Base-by-base conservation (phyloP, 2,888 invertebrate genomes). In the Ashinkailepas kermadecensis region DNA sequence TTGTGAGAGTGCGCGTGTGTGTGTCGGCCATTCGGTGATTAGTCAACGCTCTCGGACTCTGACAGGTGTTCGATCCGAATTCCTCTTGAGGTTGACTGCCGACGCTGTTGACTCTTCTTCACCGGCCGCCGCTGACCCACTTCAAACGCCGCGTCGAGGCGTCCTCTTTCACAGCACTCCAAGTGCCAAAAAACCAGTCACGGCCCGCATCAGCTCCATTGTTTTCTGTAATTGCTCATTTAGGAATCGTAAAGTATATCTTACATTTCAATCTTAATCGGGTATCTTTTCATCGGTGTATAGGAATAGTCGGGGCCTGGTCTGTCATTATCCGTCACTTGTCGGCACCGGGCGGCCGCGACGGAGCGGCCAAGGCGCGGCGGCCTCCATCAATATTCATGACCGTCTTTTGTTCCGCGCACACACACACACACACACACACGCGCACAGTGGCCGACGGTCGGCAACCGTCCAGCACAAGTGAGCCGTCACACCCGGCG, bases 241-340 rank as follows among this genome's bases (percentile, higher is more conserved):
- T 70, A 54, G 54, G 70, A 39, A 70, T 70, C 70, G 70, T 70
- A 18, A 70, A 70, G 25, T 70, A 18, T 70, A 70, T 70, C 70
- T 70, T 54, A 39, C 25, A 25, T 70, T 70, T 70, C 70, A 70
- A 70, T 70, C 70, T 70, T 70, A 70, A 70, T 70, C 70, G 39
- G 70, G n/a, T 70, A 70, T 70, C 70, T 70, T 70, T 70, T 70
- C 70, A 70, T 70, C 70, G 70, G 39, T 18, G 39, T 54, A n/a
- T 18, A 70, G 70, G 39, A 13, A 18, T 54, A 18, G 70, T 13
- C 25, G 12, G 25, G 54, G 18, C 18, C 15, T 39, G 18, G 54
- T 54, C 70, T 54, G 70, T 70, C 70, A 70, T 70, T 70, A 39
- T 7, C 25, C 25, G 39, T 54, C 18, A 8, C 21, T 64, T 10